Evolutionary conservation across 1,140 invertebrate species (phyloP), one percentile per base, ranked within the genome.

Genomic region (Heliconius himera): DNA sequence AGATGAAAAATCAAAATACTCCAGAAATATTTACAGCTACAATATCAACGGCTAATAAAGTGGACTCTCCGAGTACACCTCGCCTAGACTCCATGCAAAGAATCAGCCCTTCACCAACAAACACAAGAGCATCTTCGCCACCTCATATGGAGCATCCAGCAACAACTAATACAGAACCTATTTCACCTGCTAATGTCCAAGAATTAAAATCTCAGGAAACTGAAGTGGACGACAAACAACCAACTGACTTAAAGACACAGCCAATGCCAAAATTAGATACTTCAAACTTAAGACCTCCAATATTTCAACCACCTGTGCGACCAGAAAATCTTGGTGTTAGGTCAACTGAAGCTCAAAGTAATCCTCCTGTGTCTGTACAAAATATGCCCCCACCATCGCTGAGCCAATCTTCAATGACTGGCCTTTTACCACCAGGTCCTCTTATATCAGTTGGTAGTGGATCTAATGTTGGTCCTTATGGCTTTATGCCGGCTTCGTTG

Each of bases 361-460:
- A 20, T 20, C 36, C 80, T 74, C 87, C 91, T 74, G 91, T 89
- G n/a, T 84, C 90, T 74, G 87, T 80, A 46, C 91, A 91, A 79
- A 91, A 75, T 78, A 93, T 94, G 87, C 92, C 91, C 36, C 92
- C 94, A 56, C 90, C 95, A 49, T 84, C 94, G 6, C 93, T 95
- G 11, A 94, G 91, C 41, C 95, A 96, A 85, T 93, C 95, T 60
- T 94, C 95, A 22, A 89, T 96, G 36, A 91, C 94, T 70, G 95
- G 93, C 20, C 84, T 96, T 11, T 90, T 96, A 87, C 95, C 95
- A 66, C 94, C 95, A 49, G 95, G 95, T 74, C 95, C 95, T 77
- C 84, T 96, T 75, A 95, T 95, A 77, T 95, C 95, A 66, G 95
- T 96, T 16, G 95, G 95, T 72, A 94, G 91, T 83, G 92, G 94